Evolutionary conservation across 2,888 invertebrate genomes (phyloP).

Genomic region (Catonia carolina): DNA sequence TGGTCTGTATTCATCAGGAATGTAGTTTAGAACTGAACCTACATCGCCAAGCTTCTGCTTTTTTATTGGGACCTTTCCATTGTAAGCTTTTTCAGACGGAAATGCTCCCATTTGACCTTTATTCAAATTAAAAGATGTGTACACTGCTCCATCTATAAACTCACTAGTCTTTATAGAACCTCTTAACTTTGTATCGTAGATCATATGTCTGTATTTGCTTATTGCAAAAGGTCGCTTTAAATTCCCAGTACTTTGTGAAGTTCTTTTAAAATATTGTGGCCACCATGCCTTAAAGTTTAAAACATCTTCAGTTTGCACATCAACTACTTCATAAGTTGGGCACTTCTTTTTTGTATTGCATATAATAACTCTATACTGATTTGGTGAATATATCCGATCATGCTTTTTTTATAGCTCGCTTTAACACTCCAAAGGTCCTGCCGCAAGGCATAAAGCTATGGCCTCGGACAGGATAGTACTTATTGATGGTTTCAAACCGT

Average conservation of each 20-base stretch:
- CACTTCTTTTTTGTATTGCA: neutral
- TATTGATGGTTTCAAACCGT: slow-evolving; percentile 15
- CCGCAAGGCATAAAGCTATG: slow-evolving; percentile 29
- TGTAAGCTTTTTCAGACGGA: neutral
- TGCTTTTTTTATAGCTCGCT: slow-evolving; percentile 9
- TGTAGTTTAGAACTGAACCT: no score
- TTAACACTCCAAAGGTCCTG: slow-evolving; percentile 26
- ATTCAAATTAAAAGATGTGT: neutral
- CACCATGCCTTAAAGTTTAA: slow-evolving; percentile 29
- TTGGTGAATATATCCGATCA: slow-evolving; percentile 22
- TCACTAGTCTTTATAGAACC: neutral
- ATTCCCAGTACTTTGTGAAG: neutral
- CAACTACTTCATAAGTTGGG: slow-evolving; percentile 14
- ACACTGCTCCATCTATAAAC: slow-evolving; percentile 2
- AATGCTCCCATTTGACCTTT: neutral
- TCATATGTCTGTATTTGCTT: slow-evolving; percentile 15
- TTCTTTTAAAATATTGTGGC: slow-evolving; percentile 23
- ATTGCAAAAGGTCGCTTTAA: slow-evolving; percentile 21
- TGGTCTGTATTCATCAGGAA: slow-evolving; percentile 6
- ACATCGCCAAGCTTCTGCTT: neutral
- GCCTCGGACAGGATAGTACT: slow-evolving; percentile 28
- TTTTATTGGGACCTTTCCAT: slow-evolving; percentile 2
- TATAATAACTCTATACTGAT: slow-evolving; percentile 13
- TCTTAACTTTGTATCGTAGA: neutral
- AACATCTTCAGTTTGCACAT: slow-evolving; percentile 22